Evolutionary conservation across 1,140 invertebrate species (phyloP), one percentile per base, ranked within the genome.

Genomic region (Temnothorax longispinosus): DNA sequence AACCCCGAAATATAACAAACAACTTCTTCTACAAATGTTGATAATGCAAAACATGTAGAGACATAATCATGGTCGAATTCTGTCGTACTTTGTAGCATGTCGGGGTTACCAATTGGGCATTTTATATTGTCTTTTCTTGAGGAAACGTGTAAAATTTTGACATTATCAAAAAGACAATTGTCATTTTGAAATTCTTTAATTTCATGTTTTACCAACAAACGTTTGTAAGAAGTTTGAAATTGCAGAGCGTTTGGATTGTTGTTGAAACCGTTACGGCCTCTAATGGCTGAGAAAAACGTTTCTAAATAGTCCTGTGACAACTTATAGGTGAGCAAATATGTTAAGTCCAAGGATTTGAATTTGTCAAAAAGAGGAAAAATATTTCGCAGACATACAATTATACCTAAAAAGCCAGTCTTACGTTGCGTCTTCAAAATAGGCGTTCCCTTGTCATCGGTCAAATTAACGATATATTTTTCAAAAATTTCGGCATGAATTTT

Each of bases 301-400:
- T 71, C 67, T 8, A 71, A 10, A 32, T 32, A 71, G 11, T 71
- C 67, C 32, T 50, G 41, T 1, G 21, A 50, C 13, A 71, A 71
- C 50, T 71, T 71, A 2, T 71, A 71, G 3, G 67, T 71, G 27
- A 71, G 50, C 18, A 50, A n/a, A 50, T 71, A 50, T 7, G n/a
- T 50, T 1, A 50, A 2, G 2, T 8, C 15, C 5, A 32, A 27
- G 11, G 1, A 2, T n/a, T 71, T 71, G 2, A 71, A 44, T 10
- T 71, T 15, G 2, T 71, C 2, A 15, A 7, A 41, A 50, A 71
- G 4, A 50, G 21, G 44, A 15, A 15, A 71, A 6, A 71, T 11
- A 21, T 56, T 56, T n/a, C 54, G 21, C 0, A 56, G 2, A 56
- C 54, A 7, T 8, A 56, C 8, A 56, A 56, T 56, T 2, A 56